A percentile compares a stretch with the other conserved stretches of the same genome.
Evolutionary conservation across 2,888 invertebrate genomes (phyloP).

Genomic region (Melanargia galathea): DNA sequence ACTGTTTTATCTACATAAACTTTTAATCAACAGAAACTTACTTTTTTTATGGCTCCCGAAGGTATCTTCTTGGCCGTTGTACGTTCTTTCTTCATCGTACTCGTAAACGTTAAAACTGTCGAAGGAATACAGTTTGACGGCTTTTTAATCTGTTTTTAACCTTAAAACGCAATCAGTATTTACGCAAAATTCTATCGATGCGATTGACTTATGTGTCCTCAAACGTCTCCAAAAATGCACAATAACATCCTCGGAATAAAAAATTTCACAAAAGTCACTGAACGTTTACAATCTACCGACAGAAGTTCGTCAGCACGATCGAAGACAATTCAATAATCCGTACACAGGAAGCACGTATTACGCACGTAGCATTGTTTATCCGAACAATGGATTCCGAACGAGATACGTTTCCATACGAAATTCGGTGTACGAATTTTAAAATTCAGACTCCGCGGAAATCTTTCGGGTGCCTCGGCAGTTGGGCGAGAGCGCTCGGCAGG

Average conservation of each 20-base stretch:
- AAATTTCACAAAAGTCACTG: conserved; percentile 42
- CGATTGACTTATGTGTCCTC: not conserved
- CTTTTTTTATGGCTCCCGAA: conserved; percentile 73
- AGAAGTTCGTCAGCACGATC: conserved; percentile 53
- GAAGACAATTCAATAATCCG: conserved; percentile 61
- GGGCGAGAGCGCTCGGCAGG: conserved; percentile 64
- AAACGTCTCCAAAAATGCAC: conserved; percentile 16
- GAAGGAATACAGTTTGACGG: conserved; percentile 81
- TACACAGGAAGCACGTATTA: conserved; percentile 59
- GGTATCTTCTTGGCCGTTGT: conserved; percentile 71
- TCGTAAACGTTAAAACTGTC: conserved; percentile 79
- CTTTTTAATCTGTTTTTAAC: conserved; percentile 50
- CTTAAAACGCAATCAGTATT: conserved; percentile 22
- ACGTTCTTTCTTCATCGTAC: conserved; percentile 74
- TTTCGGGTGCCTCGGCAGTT: conserved; percentile 41
- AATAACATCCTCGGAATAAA: conserved; percentile 28
- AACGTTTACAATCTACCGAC: conserved; percentile 36
- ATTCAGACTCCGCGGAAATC: conserved; percentile 41
- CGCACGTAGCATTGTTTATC: conserved; percentile 63
- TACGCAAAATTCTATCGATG: not conserved
- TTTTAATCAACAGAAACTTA: conserved; percentile 44
- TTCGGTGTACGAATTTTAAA: conserved; percentile 38
- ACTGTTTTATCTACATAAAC: conserved; percentile 23
- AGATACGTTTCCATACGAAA: conserved; percentile 32
- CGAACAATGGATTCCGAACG: conserved; percentile 58